A percentile compares a stretch with the other conserved stretches of the same genome.
Evolutionary conservation across 2,797 vertebrate species (phyloP).

Genomic region (Prunella strophiata): DNA sequence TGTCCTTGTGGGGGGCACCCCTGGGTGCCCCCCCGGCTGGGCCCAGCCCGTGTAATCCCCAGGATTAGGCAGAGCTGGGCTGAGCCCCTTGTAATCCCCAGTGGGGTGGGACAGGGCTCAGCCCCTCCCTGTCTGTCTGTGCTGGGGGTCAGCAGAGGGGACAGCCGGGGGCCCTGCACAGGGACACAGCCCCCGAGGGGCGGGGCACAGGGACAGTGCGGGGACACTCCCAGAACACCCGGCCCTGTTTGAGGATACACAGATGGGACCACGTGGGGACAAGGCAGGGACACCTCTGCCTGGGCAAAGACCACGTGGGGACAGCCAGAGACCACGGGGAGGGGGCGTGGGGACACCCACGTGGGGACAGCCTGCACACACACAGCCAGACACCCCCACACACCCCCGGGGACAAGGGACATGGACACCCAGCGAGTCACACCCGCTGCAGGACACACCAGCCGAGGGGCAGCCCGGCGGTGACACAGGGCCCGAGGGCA

Average conservation of each 20-base stretch:
- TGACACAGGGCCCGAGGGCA: not conserved
- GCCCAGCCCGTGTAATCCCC: not conserved
- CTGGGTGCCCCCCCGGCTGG: not conserved
- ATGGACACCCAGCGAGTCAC: accelerated
- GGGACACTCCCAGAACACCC: not conserved
- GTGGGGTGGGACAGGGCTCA: not conserved
- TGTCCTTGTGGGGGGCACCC: not conserved
- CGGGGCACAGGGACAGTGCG: too few relatives aligned
- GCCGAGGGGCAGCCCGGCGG: accelerated
- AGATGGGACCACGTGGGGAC: too few relatives aligned
- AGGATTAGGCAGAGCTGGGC: not conserved
- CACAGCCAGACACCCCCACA: accelerated
- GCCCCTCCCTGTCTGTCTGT: not conserved
- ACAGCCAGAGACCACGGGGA: not conserved
- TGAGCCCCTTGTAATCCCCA: slow-evolving; percentile 29
- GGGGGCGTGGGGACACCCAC: not conserved
- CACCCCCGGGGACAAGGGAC: too few relatives aligned
- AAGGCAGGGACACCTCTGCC: not conserved
- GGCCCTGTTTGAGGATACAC: accelerated
- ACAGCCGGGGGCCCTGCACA: accelerated
- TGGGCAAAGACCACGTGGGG: accelerated
- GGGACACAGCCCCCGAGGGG: not conserved
- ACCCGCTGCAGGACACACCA: accelerated
- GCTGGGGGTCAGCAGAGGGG: not conserved
- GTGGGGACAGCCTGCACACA: accelerated